Conservation (phyloP, 2,113 vertebrate genomes). For the Camelus dromedarius region DNA sequence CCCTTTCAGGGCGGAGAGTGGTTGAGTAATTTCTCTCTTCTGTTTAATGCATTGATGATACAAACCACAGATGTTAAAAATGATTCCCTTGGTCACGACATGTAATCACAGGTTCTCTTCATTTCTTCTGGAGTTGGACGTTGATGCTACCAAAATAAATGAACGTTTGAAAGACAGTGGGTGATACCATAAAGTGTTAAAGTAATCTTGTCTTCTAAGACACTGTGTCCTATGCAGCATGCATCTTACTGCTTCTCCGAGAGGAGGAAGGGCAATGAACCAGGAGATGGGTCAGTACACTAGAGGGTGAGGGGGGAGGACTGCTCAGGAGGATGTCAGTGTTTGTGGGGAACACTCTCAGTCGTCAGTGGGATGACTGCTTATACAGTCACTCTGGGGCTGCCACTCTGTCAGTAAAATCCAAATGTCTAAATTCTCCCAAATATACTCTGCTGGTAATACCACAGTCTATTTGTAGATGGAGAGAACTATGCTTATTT, state of each 20-base stretch:
- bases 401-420: neutral
- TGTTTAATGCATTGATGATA: conserved; percentile 41
- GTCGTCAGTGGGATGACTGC: neutral
- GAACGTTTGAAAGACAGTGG: neutral
- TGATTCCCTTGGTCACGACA: neutral
- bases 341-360: too few relatives aligned
- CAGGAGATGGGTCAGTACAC: neutral
- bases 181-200: neutral
- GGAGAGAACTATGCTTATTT: neutral
- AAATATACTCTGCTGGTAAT: neutral
- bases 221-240: neutral
- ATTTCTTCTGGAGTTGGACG: neutral
- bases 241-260: neutral
- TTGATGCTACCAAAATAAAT: neutral
- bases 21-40: neutral
- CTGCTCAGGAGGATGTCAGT: neutral
- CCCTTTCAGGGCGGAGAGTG: neutral
- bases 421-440: neutral
- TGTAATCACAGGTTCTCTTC: neutral
- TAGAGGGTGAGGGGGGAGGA: neutral
- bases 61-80: neutral
- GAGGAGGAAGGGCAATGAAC: neutral
- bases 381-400: neutral
- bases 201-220: neutral
- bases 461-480: neutral